Base-by-base conservation (phyloP, 2,797 vertebrate species). In the Falco columbarius region DNA sequence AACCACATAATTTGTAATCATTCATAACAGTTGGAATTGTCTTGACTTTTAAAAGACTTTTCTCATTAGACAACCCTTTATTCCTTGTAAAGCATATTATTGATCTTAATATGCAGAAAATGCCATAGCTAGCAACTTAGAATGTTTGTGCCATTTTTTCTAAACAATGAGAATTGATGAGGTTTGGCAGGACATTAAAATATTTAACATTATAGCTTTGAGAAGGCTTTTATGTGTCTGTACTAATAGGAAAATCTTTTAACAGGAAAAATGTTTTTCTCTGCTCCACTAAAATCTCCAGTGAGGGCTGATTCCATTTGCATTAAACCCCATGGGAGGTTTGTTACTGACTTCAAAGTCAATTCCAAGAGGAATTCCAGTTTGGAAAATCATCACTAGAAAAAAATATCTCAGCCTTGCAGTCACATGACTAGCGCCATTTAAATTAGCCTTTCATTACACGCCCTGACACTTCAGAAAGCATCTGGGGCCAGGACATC, bases 131-230 rank as follows among this genome's bases (percentile, higher is more conserved):
- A 63, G 67, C 66, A 81, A 86, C 46, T 74, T 49, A 73, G 77
- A 86, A 73, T 73, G 86, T 56, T 52, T 95, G 70, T 86, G 77
- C 93, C 81, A 56, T 93, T 97, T 95, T 92, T 90, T 49, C 63
- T 92, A 93, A 94, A 97, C 96, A 95, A 94, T 95, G 58, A 90
- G 83, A 93, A 87, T 58, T 95, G 90, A 91, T 80, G 93, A 93
- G 94, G 96, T 95, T 97, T 97, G 97, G 95, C 97, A 97, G 80
- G 42, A 65, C 83, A 89, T 71, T 87, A 67, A 95, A 95, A 94
- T 95, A 92, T 89, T 96, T 95, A 92, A 77, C 44, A 82, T 71
- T 87, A 87, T 65, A 94, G 81, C 36, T 87, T 66, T 82, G 63
- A 87, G 68, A 80, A 94, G n/a, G 32, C 92, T 96, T 96, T 97